Evolutionary conservation across 2,888 invertebrate species (phyloP), one percentile per base, ranked within the genome.

Genomic region (Micoletzkya japonica): DNA sequence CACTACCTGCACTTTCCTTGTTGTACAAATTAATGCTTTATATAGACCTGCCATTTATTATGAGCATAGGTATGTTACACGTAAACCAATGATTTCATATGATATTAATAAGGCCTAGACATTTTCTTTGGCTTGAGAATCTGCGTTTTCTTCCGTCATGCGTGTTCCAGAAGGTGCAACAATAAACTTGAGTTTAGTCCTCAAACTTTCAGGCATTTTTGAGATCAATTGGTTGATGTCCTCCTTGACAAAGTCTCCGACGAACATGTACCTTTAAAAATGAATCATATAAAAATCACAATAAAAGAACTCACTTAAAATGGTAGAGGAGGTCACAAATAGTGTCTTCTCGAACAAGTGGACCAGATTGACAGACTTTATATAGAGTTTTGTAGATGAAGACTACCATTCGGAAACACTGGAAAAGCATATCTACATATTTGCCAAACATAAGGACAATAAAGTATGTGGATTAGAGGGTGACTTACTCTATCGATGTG

Each of bases 401-500:
- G 17, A 58, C 57, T 1, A 68, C 68, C 68, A 68, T 68, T 24
- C 68, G 68, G 58, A 68, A 57, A n/a, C 68, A 68, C 68, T 68
- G 57, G 14, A 58, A n/a, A 7, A 4, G 34, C n/a, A n/a, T n/a
- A n/a, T n/a, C n/a, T n/a, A n/a, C n/a, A n/a, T n/a, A n/a, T n/a
- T n/a, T n/a, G n/a, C n/a, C n/a, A n/a, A 39, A 10, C 17, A 17
- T 10, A 17, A 39, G 7, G 17, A 39, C 39, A 7, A 39, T 54
- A 6, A 28, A 58, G 7, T 26, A 4, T 28, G 6, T 34, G n/a
- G n/a, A n/a, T n/a, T n/a, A 6, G 10, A 30, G 7, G 30, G 17
- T 30, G 17, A 30, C 57, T 57, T 30, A 58, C 68, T n/a, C 49
- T 58, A 58, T 68, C 68, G 24, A 68, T 58, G 17, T 68, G 57